These are phyloP conservation scores for Sinocyclocheilus rhinocerous DNA, from an alignment of 2,113 vertebrate genomes.

Conservation along the genomic window DNA sequence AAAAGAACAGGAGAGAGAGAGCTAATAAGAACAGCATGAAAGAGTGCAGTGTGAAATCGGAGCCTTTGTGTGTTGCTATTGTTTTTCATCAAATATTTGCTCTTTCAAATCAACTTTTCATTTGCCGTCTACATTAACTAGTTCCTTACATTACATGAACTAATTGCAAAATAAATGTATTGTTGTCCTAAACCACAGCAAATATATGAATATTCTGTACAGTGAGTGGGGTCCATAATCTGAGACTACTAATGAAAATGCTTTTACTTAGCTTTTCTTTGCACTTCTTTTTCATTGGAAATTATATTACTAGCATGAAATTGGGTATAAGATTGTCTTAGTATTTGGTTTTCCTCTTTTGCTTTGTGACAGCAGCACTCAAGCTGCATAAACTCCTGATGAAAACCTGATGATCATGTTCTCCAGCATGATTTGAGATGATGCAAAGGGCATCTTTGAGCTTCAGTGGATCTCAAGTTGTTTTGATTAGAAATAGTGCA, in stretches of 20 bases:
- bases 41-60: slow-evolving; percentile 9
- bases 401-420: not conserved
- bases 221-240: no score
- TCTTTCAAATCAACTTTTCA: no score
- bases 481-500: not conserved
- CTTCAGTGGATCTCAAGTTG: not conserved
- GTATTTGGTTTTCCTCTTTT: not conserved
- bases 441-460: not conserved
- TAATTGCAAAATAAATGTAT: not conserved
- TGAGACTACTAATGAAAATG: not conserved
- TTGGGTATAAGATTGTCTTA: not conserved
- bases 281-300: not conserved
- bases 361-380: not conserved
- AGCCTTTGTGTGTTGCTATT: not conserved
- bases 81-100: no score
- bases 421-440: not conserved
- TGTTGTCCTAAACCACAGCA: no score
- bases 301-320: not conserved
- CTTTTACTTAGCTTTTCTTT: not conserved
- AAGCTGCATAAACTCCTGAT: not conserved
- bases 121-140: no score
- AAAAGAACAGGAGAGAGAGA: no score
- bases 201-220: no score
- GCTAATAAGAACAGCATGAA: slow-evolving; percentile 12
- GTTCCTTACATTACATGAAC: no score